Conservation (phyloP, 2,797 vertebrate genomes). For the Myotis vivesi region DNA sequence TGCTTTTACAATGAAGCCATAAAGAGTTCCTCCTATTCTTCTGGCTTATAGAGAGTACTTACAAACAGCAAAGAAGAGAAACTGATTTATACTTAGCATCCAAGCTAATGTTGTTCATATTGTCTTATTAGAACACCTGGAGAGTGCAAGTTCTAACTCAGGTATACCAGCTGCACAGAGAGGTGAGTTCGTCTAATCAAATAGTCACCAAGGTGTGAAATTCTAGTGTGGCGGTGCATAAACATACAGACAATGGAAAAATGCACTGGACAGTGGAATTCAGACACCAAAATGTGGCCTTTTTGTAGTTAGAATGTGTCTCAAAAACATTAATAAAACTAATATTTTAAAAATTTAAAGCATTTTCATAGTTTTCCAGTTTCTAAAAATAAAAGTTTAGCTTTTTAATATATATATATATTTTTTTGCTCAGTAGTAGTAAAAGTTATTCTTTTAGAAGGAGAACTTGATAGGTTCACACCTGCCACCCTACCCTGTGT, state of each 20-base stretch:
- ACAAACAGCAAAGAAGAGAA: slow-evolving; percentile 66
- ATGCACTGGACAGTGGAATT: neutral
- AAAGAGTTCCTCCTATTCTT: slow-evolving; percentile 37
- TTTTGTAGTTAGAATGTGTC: neutral
- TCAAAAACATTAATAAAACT: neutral
- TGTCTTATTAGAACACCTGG: slow-evolving; percentile 88
- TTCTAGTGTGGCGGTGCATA: slow-evolving; percentile 72
- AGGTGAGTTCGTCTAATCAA: slow-evolving; percentile 84
- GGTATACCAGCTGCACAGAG: slow-evolving; percentile 89
- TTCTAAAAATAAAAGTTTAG: slow-evolving; percentile 49
- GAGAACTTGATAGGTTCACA: neutral
- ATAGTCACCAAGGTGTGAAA: slow-evolving; percentile 77
- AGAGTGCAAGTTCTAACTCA: slow-evolving; percentile 86
- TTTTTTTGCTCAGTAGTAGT: neutral
- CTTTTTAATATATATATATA: neutral
- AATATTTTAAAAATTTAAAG: neutral
- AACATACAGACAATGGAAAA: neutral
- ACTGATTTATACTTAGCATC: slow-evolving; percentile 53
- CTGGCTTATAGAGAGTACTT: slow-evolving; percentile 51
- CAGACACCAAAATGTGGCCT: slow-evolving; percentile 62
- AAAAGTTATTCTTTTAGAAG: neutral
- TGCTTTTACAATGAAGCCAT: slow-evolving; percentile 59
- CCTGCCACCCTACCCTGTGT: neutral
- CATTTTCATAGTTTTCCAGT: slow-evolving; percentile 6
- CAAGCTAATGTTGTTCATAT: slow-evolving; percentile 73